Evolutionary conservation across 2,113 vertebrate genomes (phyloP).

Genomic region (Phylloscopus trochilus): DNA sequence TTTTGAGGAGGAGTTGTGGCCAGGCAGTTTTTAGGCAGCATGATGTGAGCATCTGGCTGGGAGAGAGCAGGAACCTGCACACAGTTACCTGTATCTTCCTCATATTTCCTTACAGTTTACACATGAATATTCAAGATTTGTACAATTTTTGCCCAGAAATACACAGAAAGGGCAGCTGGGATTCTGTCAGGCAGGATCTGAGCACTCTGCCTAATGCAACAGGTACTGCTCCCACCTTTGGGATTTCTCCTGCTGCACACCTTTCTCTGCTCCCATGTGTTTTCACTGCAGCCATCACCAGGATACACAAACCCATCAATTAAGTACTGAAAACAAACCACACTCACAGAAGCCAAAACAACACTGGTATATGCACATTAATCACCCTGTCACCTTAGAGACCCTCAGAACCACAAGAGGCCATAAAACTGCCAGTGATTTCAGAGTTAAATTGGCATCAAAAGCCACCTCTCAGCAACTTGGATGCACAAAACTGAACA

Average conservation of each 20-base stretch:
- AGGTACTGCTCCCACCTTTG: neutral
- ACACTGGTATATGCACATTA: neutral
- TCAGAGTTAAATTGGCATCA: neutral
- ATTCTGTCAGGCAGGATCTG: neutral
- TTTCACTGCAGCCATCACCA: neutral
- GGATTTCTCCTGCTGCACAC: neutral
- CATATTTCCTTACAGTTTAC: neutral
- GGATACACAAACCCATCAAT: neutral
- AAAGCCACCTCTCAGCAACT: neutral
- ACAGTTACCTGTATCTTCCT: neutral
- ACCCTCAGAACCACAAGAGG: accelerated
- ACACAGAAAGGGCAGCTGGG: neutral
- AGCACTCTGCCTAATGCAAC: neutral
- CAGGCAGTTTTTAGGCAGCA: neutral
- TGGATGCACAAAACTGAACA: neutral
- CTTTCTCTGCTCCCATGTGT: neutral
- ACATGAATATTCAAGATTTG: neutral
- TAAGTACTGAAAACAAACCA: neutral
- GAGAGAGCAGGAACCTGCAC: neutral
- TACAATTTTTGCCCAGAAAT: neutral
- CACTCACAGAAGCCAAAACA: neutral
- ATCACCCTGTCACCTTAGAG: neutral
- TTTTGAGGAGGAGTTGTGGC: neutral
- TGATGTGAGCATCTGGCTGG: neutral
- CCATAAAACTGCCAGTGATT: neutral